Evolutionary conservation across 2,888 invertebrate genomes (phyloP), one percentile per base, ranked within the genome.

Genomic region (Campoletis raptor): DNA sequence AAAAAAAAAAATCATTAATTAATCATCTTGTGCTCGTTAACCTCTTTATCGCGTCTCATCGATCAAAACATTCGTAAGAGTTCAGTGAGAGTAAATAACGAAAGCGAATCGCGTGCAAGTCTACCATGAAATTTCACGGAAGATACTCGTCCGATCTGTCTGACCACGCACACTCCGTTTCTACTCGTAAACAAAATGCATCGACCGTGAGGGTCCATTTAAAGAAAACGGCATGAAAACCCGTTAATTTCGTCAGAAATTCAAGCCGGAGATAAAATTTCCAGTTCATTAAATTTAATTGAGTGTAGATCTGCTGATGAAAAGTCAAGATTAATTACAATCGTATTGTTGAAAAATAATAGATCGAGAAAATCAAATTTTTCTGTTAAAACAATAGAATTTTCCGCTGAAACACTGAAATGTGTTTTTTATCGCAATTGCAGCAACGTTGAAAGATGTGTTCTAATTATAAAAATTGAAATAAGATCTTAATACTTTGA

Each of bases 31-130:
- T 45, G 21, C 70, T 70, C 70, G 54, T 69, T 21, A 30, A 66
- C 48, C 52, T 69, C 45, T 7, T 74, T 36, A 79, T 82, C 74
- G 66, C 54, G 37, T 54, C 40, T 37, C 52, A 24, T 40, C 10
- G 57, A 52, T 36, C 52, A 45, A 54, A n/a, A 52, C 8, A 69
- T 82, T 12, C 64, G 48, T 12, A 40, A 76, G 74, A 74, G 52
- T 30, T 74, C 52, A 8, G 82, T 45, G 82, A 79, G 82, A 85
- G 64, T 64, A 61, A 77, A 78, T 48, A 85, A 80, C 54, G 74
- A 78, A 78, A 79, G 69, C 48, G 73, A 74, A 79, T 74, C 69
- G 79, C 73, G 66, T 69, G 79, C 79, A 36, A 42, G 72, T 24
- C 52, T 21, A 42, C 8, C 15, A 40, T 74, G 40, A 45, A 74